A percentile compares a stretch with the other conserved stretches of the same genome.
Evolutionary conservation across 1,140 invertebrate genomes (phyloP).

Genomic region (Coptotermes formosanus): DNA sequence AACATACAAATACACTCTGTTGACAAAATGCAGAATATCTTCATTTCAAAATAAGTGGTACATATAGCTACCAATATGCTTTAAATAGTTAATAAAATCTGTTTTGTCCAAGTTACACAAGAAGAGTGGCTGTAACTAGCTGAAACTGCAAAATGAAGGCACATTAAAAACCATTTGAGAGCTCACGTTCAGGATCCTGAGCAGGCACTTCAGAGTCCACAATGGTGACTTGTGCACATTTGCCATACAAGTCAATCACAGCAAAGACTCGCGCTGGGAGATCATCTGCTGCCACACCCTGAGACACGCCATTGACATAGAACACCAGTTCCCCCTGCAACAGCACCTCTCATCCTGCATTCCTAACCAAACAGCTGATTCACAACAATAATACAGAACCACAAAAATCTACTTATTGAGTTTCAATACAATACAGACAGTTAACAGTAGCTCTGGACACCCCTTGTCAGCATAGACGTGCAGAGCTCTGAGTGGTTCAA

Average conservation of each 20-base stretch:
- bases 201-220: constrained; percentile 3
- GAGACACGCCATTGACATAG: constrained; percentile 84
- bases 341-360: neutral
- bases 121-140: too few relatives aligned
- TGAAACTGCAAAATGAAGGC: too few relatives aligned
- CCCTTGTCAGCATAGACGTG: too few relatives aligned
- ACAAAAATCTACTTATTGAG: neutral
- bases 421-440: neutral
- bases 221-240: constrained; percentile 84
- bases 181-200: constrained; percentile 25
- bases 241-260: constrained; percentile 88
- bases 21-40: too few relatives aligned
- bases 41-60: too few relatives aligned
- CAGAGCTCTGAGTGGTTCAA: too few relatives aligned
- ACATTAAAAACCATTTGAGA: neutral
- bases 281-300: constrained; percentile 78
- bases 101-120: too few relatives aligned
- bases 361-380: neutral
- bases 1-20: too few relatives aligned
- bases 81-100: too few relatives aligned
- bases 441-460: too few relatives aligned
- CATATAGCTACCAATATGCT: too few relatives aligned
- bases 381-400: neutral
- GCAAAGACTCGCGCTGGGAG: constrained; percentile 78
- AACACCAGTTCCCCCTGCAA: constrained; percentile 79